Evolutionary conservation across 2,113 vertebrate species (phyloP), one percentile per base, ranked within the genome.

Genomic region (Cavia porcellus): DNA sequence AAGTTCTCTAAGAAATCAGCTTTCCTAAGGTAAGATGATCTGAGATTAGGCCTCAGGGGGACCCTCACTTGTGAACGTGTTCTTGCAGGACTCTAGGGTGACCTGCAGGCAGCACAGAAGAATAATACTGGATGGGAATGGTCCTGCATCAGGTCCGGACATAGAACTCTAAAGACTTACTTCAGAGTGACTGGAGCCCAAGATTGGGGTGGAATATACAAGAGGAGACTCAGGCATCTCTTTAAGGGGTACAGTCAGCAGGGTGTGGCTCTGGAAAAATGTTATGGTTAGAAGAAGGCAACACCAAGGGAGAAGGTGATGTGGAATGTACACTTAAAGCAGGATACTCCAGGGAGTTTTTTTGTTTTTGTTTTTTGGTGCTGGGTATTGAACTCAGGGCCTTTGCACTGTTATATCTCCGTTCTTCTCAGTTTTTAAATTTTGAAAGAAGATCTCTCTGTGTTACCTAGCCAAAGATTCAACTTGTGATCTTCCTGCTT

Each of bases 51-150:
- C 35, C 6, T 85, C 45, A 74, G 17, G 30, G 59, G 11, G 30
- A 42, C 3, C 6, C 8, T 45, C 7, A 17, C 59, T 57, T 14
- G 83, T 47, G 55, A 59, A 32, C 57, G 45, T 25, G 62, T 45
- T 89, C 80, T 38, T 24, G 3, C 4, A 72, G 15, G 3, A 4
- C 30, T n/a, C 42, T 77, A 59, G 9, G 20, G 11, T 30, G 47
- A 4, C 19, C 32, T 1, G 0, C 55, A 79, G 57, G 17, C 8
- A 55, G 47, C 20, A 28, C 1, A 28, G 32, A 20, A 4, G 3
- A 62, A 59, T 22, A 86, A 2, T 1, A 7, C 22, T 45, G 25
- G 81, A 38, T 9, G 57, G 12, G 62, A 92, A 4, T 28, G 13
- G 55, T 59, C 19, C 24, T 42, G 7, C 0, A 17, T 50, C 5